Evolutionary conservation across 2,113 vertebrate genomes (phyloP).

Genomic region (Stercorarius parasiticus): DNA sequence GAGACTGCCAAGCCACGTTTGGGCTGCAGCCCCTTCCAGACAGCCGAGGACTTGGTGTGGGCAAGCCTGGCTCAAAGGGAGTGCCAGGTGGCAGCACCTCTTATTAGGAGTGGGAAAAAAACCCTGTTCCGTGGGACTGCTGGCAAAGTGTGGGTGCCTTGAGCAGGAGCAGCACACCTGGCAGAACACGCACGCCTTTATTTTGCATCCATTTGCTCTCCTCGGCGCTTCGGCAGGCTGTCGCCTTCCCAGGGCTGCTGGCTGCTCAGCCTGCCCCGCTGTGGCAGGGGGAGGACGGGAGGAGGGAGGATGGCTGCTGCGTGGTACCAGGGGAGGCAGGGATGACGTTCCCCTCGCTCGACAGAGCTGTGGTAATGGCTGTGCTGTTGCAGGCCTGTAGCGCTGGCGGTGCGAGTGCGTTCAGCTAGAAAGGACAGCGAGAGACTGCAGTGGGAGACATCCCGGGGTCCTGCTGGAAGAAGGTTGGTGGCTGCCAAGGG

Average conservation of each 20-base stretch:
- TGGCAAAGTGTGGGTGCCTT: not conserved
- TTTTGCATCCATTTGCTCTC: conserved; percentile 37
- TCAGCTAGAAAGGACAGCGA: not conserved
- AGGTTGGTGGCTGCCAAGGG: not conserved
- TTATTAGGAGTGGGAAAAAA: not conserved
- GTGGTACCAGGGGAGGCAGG: not conserved
- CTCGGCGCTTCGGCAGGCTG: not conserved
- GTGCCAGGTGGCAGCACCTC: not conserved
- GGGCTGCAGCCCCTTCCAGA: not conserved
- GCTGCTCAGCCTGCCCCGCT: not conserved
- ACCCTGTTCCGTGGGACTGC: not conserved
- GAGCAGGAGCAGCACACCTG: not conserved
- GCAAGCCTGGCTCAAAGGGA: not conserved
- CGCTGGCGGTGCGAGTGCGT: not conserved
- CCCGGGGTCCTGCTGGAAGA: not conserved
- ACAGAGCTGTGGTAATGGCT: conserved; percentile 1
- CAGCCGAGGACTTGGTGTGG: fast-evolving
- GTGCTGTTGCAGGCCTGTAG: not conserved
- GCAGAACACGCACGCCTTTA: not conserved
- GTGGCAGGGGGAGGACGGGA: not conserved
- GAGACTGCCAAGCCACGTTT: not conserved
- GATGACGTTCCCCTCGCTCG: not conserved
- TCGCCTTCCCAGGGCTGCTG: not conserved
- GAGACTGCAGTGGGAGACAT: not conserved
- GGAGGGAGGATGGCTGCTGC: conserved; percentile 8